phyloP scores from a whole-genome alignment of 2,888 invertebrate species.

The Cephalotes varians region DNA sequence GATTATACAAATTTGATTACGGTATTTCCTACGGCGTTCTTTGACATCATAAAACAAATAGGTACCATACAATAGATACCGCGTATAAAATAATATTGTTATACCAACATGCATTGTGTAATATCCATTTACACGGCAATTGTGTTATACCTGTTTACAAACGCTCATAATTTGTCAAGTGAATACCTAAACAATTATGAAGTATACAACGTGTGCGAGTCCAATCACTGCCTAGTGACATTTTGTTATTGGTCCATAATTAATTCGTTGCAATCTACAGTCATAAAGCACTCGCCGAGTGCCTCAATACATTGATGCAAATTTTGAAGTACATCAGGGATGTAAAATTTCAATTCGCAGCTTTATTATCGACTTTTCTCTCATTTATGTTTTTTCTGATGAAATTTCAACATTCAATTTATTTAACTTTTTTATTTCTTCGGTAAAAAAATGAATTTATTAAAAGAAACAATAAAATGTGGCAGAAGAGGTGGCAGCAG shows the following conservation, averaged over 20 bases:
- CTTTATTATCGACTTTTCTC: not conserved
- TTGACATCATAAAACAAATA: not conserved
- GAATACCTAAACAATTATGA: conserved; percentile 54
- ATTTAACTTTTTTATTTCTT: not conserved
- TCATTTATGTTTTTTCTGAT: not conserved
- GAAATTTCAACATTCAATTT: conserved; percentile 3
- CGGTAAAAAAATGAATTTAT: not conserved
- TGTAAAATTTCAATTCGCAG: conserved; percentile 10
- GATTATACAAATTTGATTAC: not conserved
- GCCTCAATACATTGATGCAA: conserved; percentile 18
- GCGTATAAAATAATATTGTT: conserved; percentile 35
- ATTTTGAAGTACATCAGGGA: not conserved
- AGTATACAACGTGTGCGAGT: conserved; percentile 38
- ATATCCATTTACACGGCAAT: conserved; percentile 48
- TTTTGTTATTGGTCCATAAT: conserved; percentile 51
- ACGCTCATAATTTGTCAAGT: conserved; percentile 48
- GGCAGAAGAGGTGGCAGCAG: no score
- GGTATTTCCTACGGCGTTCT: not conserved
- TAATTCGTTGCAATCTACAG: conserved; percentile 44
- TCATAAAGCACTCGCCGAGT: conserved; percentile 37
- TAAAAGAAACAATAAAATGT: not conserved
- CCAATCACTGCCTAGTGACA: conserved; percentile 52
- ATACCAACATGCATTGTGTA: conserved; percentile 33
- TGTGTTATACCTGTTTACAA: conserved; percentile 48
- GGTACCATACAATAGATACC: conserved; percentile 19